Percentiles rank a stretch among this genome's conserved stretches.
Conservation (phyloP, 2,797 vertebrate genomes). For the Miichthys miiuy region DNA sequence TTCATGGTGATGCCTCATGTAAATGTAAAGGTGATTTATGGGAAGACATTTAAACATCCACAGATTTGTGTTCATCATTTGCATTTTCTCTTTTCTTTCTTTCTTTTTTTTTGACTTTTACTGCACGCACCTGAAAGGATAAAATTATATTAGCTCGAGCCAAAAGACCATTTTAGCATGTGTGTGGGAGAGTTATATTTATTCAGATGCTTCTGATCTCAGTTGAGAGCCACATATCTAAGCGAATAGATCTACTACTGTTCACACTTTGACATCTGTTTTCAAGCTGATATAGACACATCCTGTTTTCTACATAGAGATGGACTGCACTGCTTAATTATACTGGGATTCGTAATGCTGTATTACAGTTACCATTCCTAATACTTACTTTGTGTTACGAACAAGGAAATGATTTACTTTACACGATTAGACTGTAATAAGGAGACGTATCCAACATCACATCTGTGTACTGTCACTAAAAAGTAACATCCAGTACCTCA, state of each 20-base stretch:
- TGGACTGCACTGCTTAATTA: neutral
- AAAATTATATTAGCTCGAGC: neutral
- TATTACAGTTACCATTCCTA: neutral
- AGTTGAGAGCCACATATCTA: neutral
- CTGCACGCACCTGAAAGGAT: neutral
- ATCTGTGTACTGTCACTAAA: neutral
- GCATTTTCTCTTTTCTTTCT: too few species aligned
- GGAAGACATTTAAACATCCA: too few species aligned
- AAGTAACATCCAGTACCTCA: neutral
- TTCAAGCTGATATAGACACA: neutral
- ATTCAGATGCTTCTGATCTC: neutral
- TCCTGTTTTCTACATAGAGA: neutral
- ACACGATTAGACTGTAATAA: neutral
- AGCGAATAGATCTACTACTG: neutral
- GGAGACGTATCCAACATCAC: neutral
- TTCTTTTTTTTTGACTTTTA: neutral
- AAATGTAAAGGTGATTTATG: too few species aligned
- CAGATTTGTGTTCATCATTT: too few species aligned
- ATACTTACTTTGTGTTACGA: neutral
- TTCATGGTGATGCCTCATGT: conserved; percentile 3
- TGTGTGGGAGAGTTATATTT: neutral
- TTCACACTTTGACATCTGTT: neutral
- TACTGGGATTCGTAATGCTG: neutral
- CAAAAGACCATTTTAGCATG: neutral
- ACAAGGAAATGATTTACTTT: neutral